phyloP scores from a whole-genome alignment of 2,113 vertebrate species.

The Numida meleagris region DNA sequence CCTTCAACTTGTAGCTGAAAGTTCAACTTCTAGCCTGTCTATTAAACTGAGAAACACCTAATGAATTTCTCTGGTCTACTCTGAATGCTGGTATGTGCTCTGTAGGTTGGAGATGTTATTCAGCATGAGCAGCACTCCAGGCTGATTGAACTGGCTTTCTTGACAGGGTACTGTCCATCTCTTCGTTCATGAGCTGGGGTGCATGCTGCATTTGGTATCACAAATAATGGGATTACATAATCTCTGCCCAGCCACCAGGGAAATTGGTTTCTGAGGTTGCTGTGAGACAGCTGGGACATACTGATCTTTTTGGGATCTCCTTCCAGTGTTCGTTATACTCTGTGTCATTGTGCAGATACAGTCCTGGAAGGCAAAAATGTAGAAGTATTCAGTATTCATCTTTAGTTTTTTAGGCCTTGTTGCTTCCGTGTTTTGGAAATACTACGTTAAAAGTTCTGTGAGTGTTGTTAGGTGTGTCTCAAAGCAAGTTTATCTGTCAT shows the following conservation, averaged over 20 bases:
- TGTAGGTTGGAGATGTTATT: neutral
- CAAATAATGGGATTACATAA: neutral
- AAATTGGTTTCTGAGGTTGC: neutral
- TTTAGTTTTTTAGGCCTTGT: neutral
- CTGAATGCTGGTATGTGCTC: neutral
- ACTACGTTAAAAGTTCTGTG: neutral
- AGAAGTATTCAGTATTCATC: neutral
- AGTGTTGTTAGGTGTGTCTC: slow-evolving; percentile 15
- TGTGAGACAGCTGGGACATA: neutral
- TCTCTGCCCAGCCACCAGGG: neutral
- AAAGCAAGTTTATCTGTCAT: neutral
- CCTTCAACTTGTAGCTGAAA: neutral
- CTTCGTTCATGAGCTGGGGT: neutral
- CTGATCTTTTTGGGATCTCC: neutral
- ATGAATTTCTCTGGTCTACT: neutral
- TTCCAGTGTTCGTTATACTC: neutral
- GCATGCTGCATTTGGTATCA: neutral
- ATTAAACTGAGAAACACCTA: neutral
- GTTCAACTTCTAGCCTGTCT: too few relatives aligned
- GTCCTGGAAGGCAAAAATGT: neutral
- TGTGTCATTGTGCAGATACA: neutral
- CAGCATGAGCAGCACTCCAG: neutral
- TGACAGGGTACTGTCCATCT: neutral
- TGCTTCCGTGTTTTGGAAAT: slow-evolving; percentile 22
- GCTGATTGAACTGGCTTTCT: neutral